A percentile compares a stretch with the other conserved stretches of the same genome.
phyloP scores from a whole-genome alignment of 2,888 invertebrate genomes.

The Galerucella nymphaeae region DNA sequence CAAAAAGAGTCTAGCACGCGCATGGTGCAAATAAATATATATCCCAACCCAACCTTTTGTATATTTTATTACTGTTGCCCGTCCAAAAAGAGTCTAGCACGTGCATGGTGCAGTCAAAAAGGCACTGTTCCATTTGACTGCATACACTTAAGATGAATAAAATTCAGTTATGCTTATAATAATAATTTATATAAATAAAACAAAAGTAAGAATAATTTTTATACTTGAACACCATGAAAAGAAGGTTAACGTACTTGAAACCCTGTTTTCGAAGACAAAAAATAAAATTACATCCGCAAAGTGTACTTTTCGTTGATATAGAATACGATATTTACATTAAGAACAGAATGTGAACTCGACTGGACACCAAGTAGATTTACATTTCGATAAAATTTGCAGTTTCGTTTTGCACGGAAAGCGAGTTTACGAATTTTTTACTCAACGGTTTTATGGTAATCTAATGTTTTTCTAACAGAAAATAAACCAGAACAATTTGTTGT shows the following conservation, averaged over 20 bases:
- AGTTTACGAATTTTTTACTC: neutral
- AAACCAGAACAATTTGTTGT: too few relatives aligned
- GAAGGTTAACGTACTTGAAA: conserved; percentile 6
- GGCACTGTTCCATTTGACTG: too few relatives aligned
- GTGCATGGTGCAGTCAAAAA: too few relatives aligned
- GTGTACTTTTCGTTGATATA: neutral
- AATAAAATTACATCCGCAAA: neutral
- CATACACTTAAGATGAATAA: too few relatives aligned
- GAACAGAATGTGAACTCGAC: neutral
- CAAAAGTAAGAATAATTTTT: neutral
- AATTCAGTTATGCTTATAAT: too few relatives aligned
- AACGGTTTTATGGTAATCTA: neutral
- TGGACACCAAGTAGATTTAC: conserved; percentile 1
- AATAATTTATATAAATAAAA: too few relatives aligned
- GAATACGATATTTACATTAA: neutral
- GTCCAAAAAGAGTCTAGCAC: too few relatives aligned
- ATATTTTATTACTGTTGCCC: too few relatives aligned
- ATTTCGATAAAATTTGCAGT: conserved; percentile 12
- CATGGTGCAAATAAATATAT: too few relatives aligned
- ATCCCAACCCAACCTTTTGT: too few relatives aligned
- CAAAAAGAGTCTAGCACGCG: too few relatives aligned
- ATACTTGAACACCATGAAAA: conserved; percentile 6
- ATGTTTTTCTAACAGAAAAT: neutral
- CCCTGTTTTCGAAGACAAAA: conserved; percentile 4
- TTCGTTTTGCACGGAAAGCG: conserved; percentile 1